Evolutionary conservation across 2,888 invertebrate species (phyloP).

Genomic region (Myathropa florea): DNA sequence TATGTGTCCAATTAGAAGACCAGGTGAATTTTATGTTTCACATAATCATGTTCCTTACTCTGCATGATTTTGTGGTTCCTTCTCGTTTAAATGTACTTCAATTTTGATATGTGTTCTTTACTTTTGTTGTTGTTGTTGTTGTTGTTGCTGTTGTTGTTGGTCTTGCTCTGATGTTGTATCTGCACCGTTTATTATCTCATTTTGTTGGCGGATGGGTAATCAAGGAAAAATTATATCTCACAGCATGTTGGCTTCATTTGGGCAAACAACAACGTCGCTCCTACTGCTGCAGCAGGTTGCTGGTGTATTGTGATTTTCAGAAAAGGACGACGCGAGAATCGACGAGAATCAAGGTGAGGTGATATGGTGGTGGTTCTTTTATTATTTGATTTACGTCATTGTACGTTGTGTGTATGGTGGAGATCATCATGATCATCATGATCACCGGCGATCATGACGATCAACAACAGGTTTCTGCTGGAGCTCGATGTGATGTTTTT

Average conservation of each 20-base stretch:
- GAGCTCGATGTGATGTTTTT: background rate
- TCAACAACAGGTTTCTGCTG: background rate
- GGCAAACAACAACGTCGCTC: conserved; percentile 27
- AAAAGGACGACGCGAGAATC: background rate
- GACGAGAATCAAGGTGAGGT: conserved; percentile 28
- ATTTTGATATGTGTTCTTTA: background rate
- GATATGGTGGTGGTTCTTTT: conserved; percentile 37
- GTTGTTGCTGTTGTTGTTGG: background rate
- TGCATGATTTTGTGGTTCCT: conserved; percentile 48
- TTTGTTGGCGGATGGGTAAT: conserved; percentile 69
- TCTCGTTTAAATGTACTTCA: background rate
- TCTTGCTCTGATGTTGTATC: background rate
- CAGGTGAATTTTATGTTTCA: conserved; percentile 70
- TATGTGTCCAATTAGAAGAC: conserved; percentile 69
- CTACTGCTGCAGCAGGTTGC: conserved; percentile 16
- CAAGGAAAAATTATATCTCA: conserved; percentile 70
- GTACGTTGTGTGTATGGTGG: background rate
- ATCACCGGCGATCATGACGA: background rate
- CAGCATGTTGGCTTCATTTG: conserved; percentile 69
- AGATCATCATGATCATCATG: background rate
- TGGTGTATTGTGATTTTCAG: background rate
- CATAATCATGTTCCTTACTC: conserved; percentile 68
- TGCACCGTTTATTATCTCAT: conserved; percentile 64
- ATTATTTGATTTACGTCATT: conserved; percentile 68
- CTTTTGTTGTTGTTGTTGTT: no score